Evolutionary conservation across 2,888 invertebrate species (phyloP), one percentile per base, ranked within the genome.

Genomic region (Perdita meconis): DNA sequence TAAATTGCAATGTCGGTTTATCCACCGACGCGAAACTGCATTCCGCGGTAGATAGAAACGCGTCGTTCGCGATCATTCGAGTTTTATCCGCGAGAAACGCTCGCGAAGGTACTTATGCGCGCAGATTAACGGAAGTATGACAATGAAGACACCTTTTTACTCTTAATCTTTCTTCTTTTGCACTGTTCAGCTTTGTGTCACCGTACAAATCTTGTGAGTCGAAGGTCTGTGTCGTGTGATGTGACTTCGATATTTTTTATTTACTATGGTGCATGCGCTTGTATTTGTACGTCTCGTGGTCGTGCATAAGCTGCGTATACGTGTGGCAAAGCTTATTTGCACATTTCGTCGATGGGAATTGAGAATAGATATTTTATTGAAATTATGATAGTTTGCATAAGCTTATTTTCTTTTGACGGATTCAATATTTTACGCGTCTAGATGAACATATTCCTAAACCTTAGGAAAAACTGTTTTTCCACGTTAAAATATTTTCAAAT

Each of bases 201-300:
- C 51, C 22, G 60, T 47, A 47, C 30, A 13, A 16, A 30, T 38
- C 42, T 26, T 1, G 40, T 40, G 22, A 24, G 22, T 34, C 51
- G 30, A 55, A 24, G 22, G 66, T 69, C 50, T n/a, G 30, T 63
- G 53, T 64, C 13, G 19, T 59, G 75, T 59, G 24, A 75, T 59
- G 59, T 57, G 38, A 36, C 44, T 55, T 55, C 12, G 55, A 22
- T 2, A 13, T 47, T 70, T 64, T 34, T 38, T 13, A 8, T 16
- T 40, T 38, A 26, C n/a, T 59, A 42, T 47, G 13, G 40, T 74
- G 76, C 80, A 82, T 74, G 80, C 24, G 67, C 69, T 56, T 69
- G 34, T 42, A 47, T 65, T 57, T 47, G 3, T 67, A 40, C 51
- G 26, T 19, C 16, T 10, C 12, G 24, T 72, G 6, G 10, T 1